Base-by-base conservation (phyloP, 2,797 vertebrate species). In the Xenentodon cancila region DNA sequence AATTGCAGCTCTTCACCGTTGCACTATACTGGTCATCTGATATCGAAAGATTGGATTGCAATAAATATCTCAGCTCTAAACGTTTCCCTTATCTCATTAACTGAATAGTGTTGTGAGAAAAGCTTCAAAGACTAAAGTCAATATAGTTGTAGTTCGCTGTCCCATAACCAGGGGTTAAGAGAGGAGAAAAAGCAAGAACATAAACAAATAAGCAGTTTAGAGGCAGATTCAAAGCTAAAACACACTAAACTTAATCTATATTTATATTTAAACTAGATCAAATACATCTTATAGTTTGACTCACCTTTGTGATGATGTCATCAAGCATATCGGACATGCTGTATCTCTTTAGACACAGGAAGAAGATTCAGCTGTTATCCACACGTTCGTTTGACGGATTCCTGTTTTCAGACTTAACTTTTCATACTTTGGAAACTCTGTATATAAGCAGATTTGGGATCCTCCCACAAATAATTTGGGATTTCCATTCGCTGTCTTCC, bases 291-390 rank as follows among this genome's bases (percentile, higher is more conserved):
- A 32, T 1, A 54, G 15, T 51, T 16, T 20, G 45, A 85, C 92
- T 91, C 80, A 94, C 93, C 88, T 88, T 87, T 13, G 77, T 50
- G 11, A 92, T 21, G 47, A 92, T 87, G 64, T 90, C 78, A 80
- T 91, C 91, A 51, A 91, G 85, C 75, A 91, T 91, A 77, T 93
- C 88, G 73, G 92, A 93, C 93, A 94, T 94, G 77, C 78, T 94
- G 88, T 88, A 83, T 69, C 76, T 68, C 67, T 82, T 78, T 67
- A 44, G 37, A 71, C 55, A 47, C 64, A 68, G 62, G 54, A 43
- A 66, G 42, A 68, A 75, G 52, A 51, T 50, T 80, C 20, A 64
- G 73, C 51, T 77, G 43, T 60, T 75, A 68, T 80, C 82, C 80
- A 68, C 53, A 5, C 4, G 69, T 42, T 62, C 21, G 53, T 50